Evolutionary conservation across 1,140 invertebrate genomes (phyloP).

Genomic region (Phthorimaea operculella): DNA sequence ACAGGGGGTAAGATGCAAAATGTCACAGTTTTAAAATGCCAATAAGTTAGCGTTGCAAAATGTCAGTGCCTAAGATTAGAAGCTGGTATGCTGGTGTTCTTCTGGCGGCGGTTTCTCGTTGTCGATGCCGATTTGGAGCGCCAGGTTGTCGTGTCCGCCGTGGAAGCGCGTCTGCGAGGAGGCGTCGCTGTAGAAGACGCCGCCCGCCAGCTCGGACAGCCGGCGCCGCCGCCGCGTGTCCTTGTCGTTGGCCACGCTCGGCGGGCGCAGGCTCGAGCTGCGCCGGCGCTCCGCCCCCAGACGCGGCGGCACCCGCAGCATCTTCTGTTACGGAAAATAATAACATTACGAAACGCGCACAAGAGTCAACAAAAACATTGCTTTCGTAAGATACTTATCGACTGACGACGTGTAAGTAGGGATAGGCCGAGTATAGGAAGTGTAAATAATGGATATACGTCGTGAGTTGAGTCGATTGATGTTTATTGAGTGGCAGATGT

Average conservation of each 20-base stretch:
- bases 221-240: conserved; percentile 50
- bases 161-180: conserved; percentile 35
- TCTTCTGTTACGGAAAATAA: conserved; percentile 32
- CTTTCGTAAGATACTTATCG: too few species aligned
- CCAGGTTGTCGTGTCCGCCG: conserved; percentile 35
- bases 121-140: conserved; percentile 30
- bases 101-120: conserved; percentile 41
- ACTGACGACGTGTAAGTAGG: too few species aligned
- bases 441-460: too few species aligned
- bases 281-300: conserved; percentile 47
- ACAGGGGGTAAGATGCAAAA: too few species aligned
- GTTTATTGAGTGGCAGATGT: too few species aligned
- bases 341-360: not conserved
- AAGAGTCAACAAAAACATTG: too few species aligned
- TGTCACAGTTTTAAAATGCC: too few species aligned
- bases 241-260: conserved; percentile 48
- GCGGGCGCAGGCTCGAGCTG: conserved; percentile 56
- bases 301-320: conserved; percentile 38
- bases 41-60: too few species aligned
- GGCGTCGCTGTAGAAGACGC: conserved; percentile 58
- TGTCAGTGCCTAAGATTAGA: too few species aligned
- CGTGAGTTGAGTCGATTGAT: too few species aligned
- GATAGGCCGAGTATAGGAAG: too few species aligned
- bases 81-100: conserved; percentile 27
- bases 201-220: conserved; percentile 55